Base-by-base conservation (phyloP, 2,888 invertebrate genomes). In the Caenorhabditis parvicauda region DNA sequence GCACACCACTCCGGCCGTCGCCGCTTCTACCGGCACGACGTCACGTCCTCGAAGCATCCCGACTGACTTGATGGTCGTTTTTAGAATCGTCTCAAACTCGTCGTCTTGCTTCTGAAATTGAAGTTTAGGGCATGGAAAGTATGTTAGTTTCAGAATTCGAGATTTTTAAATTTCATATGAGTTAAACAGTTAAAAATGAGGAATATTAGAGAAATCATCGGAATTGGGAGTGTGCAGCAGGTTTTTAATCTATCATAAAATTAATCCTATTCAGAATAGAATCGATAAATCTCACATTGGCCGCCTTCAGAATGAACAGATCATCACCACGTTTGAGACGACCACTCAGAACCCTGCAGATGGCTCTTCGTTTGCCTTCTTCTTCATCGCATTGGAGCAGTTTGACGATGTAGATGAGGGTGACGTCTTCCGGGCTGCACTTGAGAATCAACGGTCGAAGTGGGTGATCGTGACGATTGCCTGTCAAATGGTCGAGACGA, bases 41-140 rank as follows among this genome's bases (percentile, higher is more conserved):
- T 96, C 95, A 71, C 91, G 86, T 6, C 96, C 98, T 90, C 95
- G 91, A 59, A 96, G 86, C 70, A 93, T 84, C 81, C 91, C 98
- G 1, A 98, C 83, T 60, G 89, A 87, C 45, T 88, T 87, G 12
- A 95, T 86, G 21, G 22, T 57, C 9, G 64, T 64, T 5, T n/a
- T n/a, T n/a, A n/a, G n/a, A n/a, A n/a, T n/a, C n/a, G 62, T 53
- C 14, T 41, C 19, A 5, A 41, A 43, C 22, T 57, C 51, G 14
- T 25, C 38, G 38, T 44, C 59, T n/a, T 46, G n/a, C 9, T 25
- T 46, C 59, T 51, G 47, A 14, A 44, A 54, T 44, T 25, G 28
- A 25, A 2, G 12, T 12, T 4, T 19, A 3, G 21, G 27, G 17
- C 6, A 2, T 42, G 9, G 9, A 43, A 43, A 37, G 37, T 32